A percentile compares a stretch with the other conserved stretches of the same genome.
Conservation (phyloP, 2,797 vertebrate genomes). For the Siniperca scherzeri region DNA sequence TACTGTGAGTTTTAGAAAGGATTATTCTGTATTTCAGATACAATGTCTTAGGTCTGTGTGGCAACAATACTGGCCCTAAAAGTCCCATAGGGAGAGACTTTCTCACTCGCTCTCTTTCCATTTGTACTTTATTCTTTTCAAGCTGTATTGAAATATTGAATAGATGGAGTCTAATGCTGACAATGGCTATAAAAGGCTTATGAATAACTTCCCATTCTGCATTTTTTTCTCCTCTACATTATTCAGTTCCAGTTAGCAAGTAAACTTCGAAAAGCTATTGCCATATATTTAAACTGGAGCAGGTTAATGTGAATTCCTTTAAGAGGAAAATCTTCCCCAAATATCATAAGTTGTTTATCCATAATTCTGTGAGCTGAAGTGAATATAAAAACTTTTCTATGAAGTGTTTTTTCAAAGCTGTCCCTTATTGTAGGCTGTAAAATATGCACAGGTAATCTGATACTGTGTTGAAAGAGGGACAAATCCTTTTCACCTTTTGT, state of each 20-base stretch:
- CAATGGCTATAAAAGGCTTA: constrained; percentile 79
- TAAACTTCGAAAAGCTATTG: constrained; percentile 68
- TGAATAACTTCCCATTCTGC: constrained; percentile 73
- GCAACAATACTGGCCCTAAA: constrained; percentile 62
- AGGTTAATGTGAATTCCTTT: constrained; percentile 54
- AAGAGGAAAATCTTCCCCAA: constrained; percentile 27
- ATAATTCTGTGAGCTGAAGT: constrained; percentile 40
- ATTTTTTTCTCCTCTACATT: constrained; percentile 64
- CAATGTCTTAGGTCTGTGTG: constrained; percentile 49
- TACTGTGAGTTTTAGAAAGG: constrained; percentile 22
- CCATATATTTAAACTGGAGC: constrained; percentile 56
- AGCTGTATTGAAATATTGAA: constrained; percentile 84
- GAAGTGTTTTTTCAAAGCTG: background rate
- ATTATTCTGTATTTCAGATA: constrained; percentile 51
- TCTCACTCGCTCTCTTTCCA: constrained; percentile 46
- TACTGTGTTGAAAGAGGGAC: background rate
- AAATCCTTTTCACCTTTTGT: constrained; percentile 10
- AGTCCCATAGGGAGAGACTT: constrained; percentile 64
- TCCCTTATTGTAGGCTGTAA: background rate
- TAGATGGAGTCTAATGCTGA: constrained; percentile 79
- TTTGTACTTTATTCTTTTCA: constrained; percentile 65
- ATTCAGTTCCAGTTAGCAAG: constrained; percentile 70
- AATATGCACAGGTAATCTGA: constrained; percentile 25
- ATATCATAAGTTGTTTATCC: constrained; percentile 60
- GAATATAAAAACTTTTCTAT: constrained; percentile 36